Evolutionary conservation across 2,888 invertebrate genomes (phyloP).

Genomic region (Philaethria dido): DNA sequence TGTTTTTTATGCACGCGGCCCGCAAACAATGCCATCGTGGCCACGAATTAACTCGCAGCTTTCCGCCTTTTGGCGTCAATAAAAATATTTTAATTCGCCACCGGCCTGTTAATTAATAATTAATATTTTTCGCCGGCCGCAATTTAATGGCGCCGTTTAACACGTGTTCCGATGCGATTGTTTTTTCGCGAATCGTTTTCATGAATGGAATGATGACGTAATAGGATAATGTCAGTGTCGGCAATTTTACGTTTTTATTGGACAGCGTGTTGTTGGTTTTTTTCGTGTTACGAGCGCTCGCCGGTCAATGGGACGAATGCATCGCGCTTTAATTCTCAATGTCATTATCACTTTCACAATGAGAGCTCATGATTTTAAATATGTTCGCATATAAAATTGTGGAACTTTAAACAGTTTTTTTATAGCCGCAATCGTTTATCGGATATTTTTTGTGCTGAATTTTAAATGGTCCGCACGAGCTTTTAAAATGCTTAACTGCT

Average conservation of each 20-base stretch:
- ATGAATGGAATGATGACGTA: constrained; percentile 83
- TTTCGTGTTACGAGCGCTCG: constrained; percentile 65
- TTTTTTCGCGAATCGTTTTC: constrained; percentile 71
- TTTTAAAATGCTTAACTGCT: constrained; percentile 1
- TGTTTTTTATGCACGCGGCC: constrained; percentile 77
- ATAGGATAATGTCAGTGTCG: constrained; percentile 82
- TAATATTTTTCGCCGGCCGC: constrained; percentile 80
- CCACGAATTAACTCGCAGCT: constrained; percentile 81
- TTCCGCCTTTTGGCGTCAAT: constrained; percentile 80
- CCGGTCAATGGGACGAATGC: constrained; percentile 79
- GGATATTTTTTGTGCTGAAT: constrained; percentile 1
- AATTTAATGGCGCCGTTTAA: constrained; percentile 78
- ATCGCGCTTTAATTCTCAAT: constrained; percentile 82
- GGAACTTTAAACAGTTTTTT: constrained; percentile 43
- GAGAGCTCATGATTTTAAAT: constrained; percentile 60
- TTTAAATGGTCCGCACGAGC: constrained; percentile 2
- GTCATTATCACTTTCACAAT: constrained; percentile 83
- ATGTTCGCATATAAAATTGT: constrained; percentile 48
- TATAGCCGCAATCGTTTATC: constrained; percentile 23
- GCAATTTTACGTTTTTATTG: constrained; percentile 83
- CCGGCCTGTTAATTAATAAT: constrained; percentile 80
- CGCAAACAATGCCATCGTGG: constrained; percentile 81
- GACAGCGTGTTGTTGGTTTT: constrained; percentile 71
- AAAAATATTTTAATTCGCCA: constrained; percentile 82
- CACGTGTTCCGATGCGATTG: constrained; percentile 79